Conservation (phyloP, 2,797 vertebrate genomes). For the Clarias laeviceps region DNA sequence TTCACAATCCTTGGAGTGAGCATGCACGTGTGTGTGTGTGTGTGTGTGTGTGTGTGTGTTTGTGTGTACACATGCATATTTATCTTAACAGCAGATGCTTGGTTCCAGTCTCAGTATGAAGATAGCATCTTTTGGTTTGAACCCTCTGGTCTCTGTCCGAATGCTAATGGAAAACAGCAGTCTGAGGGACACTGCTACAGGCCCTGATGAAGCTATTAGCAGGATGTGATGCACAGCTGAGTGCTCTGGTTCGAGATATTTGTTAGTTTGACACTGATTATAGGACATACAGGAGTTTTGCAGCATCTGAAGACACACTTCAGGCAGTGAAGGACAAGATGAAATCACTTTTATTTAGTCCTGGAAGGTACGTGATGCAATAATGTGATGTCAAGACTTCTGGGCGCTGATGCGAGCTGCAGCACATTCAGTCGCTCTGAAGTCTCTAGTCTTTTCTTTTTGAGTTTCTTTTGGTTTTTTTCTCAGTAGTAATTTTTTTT, state of each 20-base stretch:
- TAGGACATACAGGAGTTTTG: constrained; percentile 57
- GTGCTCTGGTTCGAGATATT: constrained; percentile 62
- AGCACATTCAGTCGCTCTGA: too few species aligned
- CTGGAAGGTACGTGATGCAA: background rate
- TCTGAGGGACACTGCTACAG: constrained; percentile 39
- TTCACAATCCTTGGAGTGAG: constrained; percentile 24
- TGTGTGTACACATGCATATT: constrained; percentile 18
- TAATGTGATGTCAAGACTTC: background rate
- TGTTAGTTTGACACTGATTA: constrained; percentile 67
- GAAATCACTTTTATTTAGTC: background rate
- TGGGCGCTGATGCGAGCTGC: too few species aligned
- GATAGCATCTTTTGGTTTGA: constrained; percentile 10
- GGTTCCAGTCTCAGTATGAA: background rate
- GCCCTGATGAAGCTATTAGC: constrained; percentile 63
- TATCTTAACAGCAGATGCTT: constrained; percentile 16
- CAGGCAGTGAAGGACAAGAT: background rate
- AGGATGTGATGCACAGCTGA: constrained; percentile 61
- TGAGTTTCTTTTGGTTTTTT: too few species aligned
- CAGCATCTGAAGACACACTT: constrained; percentile 49
- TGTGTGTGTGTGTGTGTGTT: constrained; percentile 5
- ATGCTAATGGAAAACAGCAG: constrained; percentile 43
- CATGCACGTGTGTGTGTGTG: constrained; percentile 51
- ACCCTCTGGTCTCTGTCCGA: constrained; percentile 18
- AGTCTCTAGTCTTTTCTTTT: too few species aligned
- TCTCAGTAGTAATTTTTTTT: too few species aligned